Evolutionary conservation across 1,140 invertebrate genomes (phyloP), one percentile per base, ranked within the genome.

Genomic region (Anastrepha ludens): DNA sequence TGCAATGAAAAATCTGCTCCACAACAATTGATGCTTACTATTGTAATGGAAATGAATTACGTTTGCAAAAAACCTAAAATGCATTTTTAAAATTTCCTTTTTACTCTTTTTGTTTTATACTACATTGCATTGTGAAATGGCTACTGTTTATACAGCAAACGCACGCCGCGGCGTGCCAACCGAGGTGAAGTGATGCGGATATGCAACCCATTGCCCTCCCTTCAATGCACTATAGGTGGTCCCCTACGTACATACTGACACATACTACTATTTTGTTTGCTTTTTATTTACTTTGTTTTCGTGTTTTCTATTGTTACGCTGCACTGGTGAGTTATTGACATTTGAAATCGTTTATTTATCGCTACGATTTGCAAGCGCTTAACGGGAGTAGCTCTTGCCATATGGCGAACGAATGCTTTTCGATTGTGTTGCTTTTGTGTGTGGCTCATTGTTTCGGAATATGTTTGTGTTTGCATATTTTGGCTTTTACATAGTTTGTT

Each of bases 341-440:
- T 74, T 74, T 74, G 67, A 74, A 74, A 74, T 74, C 67, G 67
- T 47, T 74, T 74, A 74, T 74, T 74, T 74, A 74, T 74, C 67
- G 67, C 67, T 44, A 41, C 67, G 67, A 74, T 74, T 74, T 74
- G 67, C 67, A 41, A 74, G 41, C 67, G 67, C 67, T 74, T 74
- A 74, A 74, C 67, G 67, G 39, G 29, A 29, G 29, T 74, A 74
- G 67, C 67, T 44, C 67, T 44, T 15, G 17, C 67, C 1, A 11
- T 74, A 47, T 44, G 65, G 15, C 60, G 17, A 39, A 74, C 39
- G 67, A 44, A 47, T 47, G 7, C 67, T 5, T 62, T 74, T 3
- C 67, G 11, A 11, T 74, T 74, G 39, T 44, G 67, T 39, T 41
- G 67, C 39, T 44, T 29, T 47, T 74, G 41, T n/a, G 60, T 17